Percentiles rank a stretch among this genome's conserved stretches.
phyloP scores from a whole-genome alignment of 1,140 invertebrate species.

The Heliconius melpomene region DNA sequence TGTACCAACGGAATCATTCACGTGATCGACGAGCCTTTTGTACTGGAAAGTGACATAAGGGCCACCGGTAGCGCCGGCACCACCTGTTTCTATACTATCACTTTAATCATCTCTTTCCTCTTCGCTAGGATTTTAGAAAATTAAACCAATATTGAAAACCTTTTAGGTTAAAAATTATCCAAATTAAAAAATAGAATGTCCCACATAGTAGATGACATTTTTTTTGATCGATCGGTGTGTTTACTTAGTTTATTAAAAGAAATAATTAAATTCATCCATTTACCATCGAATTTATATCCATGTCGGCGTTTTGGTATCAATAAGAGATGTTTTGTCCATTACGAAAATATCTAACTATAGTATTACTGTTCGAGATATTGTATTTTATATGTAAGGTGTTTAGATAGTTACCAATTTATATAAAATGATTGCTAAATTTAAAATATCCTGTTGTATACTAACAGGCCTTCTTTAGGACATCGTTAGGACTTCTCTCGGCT shows the following conservation, averaged over 20 bases:
- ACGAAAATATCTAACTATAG: conserved; percentile 31
- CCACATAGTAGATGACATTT: not conserved
- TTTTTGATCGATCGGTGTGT: conserved; percentile 1
- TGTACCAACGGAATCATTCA: conserved; percentile 97
- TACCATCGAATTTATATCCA: conserved; percentile 28
- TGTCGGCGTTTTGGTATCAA: conserved; percentile 6
- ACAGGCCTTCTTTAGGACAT: not conserved
- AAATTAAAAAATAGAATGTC: not conserved
- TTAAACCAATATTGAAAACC: conserved; percentile 35
- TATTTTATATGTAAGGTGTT: conserved; percentile 29
- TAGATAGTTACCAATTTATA: conserved; percentile 43
- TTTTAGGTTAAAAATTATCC: conserved; percentile 17
- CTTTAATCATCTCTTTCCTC: conserved; percentile 54
- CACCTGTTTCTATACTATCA: conserved; percentile 47
- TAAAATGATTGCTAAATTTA: conserved; percentile 17
- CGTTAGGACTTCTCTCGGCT: not conserved
- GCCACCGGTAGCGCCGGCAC: conserved; percentile 82
- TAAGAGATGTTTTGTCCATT: conserved; percentile 34
- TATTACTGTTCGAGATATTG: conserved; percentile 30
- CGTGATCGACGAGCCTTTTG: conserved; percentile 92
- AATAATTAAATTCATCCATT: conserved; percentile 12
- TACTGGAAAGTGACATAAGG: conserved; percentile 91
- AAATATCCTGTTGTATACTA: not conserved
- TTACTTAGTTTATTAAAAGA: conserved; percentile 2
- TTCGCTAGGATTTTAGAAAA: conserved; percentile 65